These are phyloP conservation scores for Thamnophis sirtalis DNA, from an alignment of 2,113 vertebrate genomes.

Conservation along the genomic window DNA sequence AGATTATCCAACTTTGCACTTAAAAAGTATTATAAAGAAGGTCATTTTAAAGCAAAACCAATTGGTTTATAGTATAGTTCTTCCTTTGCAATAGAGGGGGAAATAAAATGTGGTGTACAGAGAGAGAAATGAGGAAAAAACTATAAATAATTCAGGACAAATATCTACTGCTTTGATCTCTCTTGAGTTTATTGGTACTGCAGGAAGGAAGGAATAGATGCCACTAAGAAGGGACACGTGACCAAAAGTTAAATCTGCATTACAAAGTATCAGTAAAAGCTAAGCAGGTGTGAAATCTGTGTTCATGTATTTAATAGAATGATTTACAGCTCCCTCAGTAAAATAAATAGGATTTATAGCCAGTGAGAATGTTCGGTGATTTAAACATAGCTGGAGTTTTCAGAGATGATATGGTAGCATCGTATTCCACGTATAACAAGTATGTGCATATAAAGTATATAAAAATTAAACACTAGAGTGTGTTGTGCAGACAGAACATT, in stretches of 20 bases:
- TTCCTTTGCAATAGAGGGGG: background rate
- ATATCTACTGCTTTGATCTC: background rate
- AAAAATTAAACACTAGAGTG: background rate
- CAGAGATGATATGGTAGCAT: background rate
- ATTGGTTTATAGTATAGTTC: background rate
- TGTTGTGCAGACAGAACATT: background rate
- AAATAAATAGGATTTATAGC: slow-evolving; percentile 16
- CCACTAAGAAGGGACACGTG: background rate
- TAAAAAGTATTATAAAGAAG: background rate
- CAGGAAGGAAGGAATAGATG: background rate
- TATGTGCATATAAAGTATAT: background rate
- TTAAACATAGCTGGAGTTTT: background rate
- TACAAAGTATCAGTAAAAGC: slow-evolving; percentile 16
- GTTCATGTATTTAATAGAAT: slow-evolving; percentile 15
- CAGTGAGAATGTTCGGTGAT: background rate
- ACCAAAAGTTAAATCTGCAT: slow-evolving; percentile 10
- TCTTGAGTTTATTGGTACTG: background rate
- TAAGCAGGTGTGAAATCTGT: slow-evolving; percentile 15
- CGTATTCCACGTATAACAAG: background rate
- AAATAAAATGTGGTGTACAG: background rate
- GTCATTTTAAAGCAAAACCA: background rate
- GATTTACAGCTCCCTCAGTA: background rate
- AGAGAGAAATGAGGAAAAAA: background rate
- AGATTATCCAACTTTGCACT: background rate
- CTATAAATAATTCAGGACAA: background rate